Conservation (phyloP, 2,888 invertebrate species). For the Sclerodermus sp. region DNA sequence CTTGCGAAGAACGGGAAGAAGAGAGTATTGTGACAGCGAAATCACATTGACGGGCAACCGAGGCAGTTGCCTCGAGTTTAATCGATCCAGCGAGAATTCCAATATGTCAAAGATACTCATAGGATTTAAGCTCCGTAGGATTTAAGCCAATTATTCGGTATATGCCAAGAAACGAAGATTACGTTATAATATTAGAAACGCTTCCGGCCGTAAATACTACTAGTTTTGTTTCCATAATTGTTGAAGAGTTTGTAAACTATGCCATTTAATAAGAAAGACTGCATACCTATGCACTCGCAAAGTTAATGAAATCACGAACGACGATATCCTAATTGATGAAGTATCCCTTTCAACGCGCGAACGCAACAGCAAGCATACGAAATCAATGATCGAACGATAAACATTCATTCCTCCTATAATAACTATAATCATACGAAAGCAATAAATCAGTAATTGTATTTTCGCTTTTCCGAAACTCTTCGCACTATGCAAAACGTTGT, state of each 20-base stretch:
- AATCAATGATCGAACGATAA: too few relatives aligned
- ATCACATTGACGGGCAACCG: not conserved
- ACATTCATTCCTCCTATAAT: too few relatives aligned
- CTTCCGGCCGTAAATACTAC: constrained; percentile 35
- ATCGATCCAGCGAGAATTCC: constrained; percentile 5
- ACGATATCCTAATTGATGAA: too few relatives aligned
- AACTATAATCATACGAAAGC: too few relatives aligned
- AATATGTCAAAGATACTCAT: constrained; percentile 26
- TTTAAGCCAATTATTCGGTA: constrained; percentile 26
- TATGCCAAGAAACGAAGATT: constrained; percentile 25
- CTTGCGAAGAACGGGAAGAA: not conserved
- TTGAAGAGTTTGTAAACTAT: not conserved
- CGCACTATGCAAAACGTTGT: not conserved
- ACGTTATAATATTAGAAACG: constrained; percentile 27
- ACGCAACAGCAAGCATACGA: too few relatives aligned
- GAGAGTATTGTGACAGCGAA: not conserved
- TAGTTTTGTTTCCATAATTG: constrained; percentile 18
- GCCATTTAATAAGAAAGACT: not conserved
- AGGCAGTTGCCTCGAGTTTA: constrained; percentile 19
- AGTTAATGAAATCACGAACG: too few relatives aligned
- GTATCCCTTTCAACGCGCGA: too few relatives aligned
- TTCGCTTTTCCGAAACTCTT: not conserved
- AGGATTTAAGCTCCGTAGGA: constrained; percentile 29
- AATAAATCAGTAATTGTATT: too few relatives aligned
- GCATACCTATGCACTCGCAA: constrained; percentile 1